These are phyloP conservation scores for Clistopyga incitator DNA, from an alignment of 2,888 invertebrate species.

Conservation along the genomic window DNA sequence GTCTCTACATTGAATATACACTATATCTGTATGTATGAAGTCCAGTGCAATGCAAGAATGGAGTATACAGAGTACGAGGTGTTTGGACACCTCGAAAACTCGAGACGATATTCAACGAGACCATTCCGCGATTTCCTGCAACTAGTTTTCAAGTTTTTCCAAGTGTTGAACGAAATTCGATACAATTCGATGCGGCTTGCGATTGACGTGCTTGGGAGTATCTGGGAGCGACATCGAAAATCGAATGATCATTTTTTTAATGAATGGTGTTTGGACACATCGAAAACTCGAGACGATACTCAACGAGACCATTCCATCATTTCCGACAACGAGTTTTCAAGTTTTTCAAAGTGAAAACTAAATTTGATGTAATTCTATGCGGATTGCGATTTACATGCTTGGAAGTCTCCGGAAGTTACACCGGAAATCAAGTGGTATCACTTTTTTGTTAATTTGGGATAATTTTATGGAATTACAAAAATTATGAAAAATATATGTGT, in stretches of 20 bases:
- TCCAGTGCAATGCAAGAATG: constrained; percentile 1
- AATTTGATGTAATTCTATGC: background rate
- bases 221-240: background rate
- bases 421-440: background rate
- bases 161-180: background rate
- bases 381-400: background rate
- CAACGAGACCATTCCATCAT: constrained; percentile 4
- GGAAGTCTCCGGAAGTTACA: background rate
- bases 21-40: background rate
- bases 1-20: constrained; percentile 48
- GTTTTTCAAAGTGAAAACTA: constrained; percentile 12
- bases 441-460: background rate
- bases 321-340: constrained; percentile 34
- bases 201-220: background rate
- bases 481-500: too few relatives aligned
- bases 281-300: constrained; percentile 34
- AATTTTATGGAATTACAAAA: too few relatives aligned
- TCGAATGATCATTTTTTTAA: background rate
- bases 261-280: background rate
- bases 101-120: constrained; percentile 31
- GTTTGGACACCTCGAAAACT: constrained; percentile 19
- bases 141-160: constrained; percentile 37
- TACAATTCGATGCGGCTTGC: background rate
- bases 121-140: constrained; percentile 5
- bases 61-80: background rate